Evolutionary conservation across 2,797 vertebrate species (phyloP).

Genomic region (Coilia nasus): DNA sequence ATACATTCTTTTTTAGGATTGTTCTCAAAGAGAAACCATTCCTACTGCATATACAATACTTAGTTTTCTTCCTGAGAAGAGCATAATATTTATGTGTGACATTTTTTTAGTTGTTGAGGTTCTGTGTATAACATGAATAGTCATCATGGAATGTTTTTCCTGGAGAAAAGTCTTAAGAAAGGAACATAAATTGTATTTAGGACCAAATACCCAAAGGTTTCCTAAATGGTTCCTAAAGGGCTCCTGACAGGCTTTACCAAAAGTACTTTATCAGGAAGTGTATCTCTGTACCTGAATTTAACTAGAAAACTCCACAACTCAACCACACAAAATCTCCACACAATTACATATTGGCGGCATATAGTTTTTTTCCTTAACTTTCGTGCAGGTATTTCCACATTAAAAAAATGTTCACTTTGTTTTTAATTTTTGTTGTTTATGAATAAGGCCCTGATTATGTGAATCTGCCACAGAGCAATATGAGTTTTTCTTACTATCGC

Average conservation of each 20-base stretch:
- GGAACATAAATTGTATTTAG: neutral
- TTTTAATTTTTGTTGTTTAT: neutral
- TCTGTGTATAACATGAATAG: too few relatives aligned
- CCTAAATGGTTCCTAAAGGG: too few relatives aligned
- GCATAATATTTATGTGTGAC: neutral
- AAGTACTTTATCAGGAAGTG: neutral
- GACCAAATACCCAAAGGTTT: too few relatives aligned
- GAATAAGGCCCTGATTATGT: neutral
- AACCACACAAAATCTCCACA: too few relatives aligned
- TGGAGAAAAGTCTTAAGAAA: neutral
- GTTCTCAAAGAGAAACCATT: neutral
- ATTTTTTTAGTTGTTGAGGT: neutral
- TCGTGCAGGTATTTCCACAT: neutral
- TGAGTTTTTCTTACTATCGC: slow-evolving; percentile 87
- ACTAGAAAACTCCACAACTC: too few relatives aligned
- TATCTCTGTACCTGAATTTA: too few relatives aligned
- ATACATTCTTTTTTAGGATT: neutral
- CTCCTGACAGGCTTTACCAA: too few relatives aligned
- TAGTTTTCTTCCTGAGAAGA: neutral
- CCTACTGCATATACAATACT: neutral
- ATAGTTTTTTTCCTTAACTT: neutral
- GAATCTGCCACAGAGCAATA: neutral
- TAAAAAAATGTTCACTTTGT: neutral
- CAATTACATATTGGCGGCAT: neutral
- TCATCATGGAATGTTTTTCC: neutral